These are phyloP conservation scores for Eulemur mongoz DNA, from an alignment of 2,797 vertebrate species.

Conservation along the genomic window DNA sequence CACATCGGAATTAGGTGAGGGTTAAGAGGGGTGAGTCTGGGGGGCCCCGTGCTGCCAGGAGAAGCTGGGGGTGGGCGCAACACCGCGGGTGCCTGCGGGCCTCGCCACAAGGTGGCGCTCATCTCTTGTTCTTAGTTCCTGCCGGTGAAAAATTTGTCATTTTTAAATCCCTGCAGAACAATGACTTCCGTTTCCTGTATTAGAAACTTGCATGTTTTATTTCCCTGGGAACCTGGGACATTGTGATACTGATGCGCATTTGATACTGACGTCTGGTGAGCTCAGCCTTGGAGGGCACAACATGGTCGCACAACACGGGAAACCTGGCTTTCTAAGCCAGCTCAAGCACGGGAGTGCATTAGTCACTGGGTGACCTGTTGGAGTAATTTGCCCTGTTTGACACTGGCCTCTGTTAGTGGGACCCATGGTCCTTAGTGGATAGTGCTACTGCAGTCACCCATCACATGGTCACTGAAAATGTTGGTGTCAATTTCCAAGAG, in stretches of 20 bases:
- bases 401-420: neutral
- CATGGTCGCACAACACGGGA: accelerated
- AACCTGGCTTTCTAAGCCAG: neutral
- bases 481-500: neutral
- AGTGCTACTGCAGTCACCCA: neutral
- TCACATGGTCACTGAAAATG: neutral
- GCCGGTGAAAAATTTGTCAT: neutral
- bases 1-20: neutral
- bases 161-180: neutral
- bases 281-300: neutral
- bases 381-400: neutral
- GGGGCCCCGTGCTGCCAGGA: neutral
- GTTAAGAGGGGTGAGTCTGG: neutral
- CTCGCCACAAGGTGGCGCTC: slow-evolving; percentile 56
- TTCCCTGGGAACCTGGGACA: neutral
- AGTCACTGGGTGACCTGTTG: neutral
- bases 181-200: neutral
- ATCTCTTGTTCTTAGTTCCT: neutral
- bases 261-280: neutral
- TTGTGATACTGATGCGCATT: neutral
- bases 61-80: too few relatives aligned
- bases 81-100: accelerated
- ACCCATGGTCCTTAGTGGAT: too few relatives aligned
- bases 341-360: neutral
- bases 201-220: neutral